Conservation (phyloP, 1,140 invertebrate species). For the Drosophila suzukii region DNA sequence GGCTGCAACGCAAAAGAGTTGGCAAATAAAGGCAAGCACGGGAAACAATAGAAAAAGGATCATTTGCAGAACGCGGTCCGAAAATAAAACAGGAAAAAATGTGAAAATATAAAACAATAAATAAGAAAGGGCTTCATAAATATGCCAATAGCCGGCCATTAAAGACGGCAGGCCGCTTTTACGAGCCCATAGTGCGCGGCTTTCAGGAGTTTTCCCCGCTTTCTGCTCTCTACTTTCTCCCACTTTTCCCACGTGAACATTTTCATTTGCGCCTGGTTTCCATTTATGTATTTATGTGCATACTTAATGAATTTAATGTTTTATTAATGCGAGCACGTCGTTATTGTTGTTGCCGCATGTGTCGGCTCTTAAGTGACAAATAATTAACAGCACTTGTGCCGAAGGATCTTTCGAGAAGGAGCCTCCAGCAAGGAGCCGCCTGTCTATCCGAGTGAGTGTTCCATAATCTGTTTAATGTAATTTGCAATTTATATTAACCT, state of each 20-base stretch:
- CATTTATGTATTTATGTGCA: conserved; percentile 78
- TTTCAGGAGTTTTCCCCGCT: neutral
- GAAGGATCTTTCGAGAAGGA: conserved; percentile 15
- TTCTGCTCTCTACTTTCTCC: too few species aligned
- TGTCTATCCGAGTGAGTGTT: conserved; percentile 22
- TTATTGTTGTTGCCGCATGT: conserved; percentile 55
- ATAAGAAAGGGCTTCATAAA: conserved; percentile 67
- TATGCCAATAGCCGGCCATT: conserved; percentile 74
- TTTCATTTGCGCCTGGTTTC: conserved; percentile 49
- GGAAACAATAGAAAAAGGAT: conserved; percentile 46
- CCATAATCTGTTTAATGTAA: conserved; percentile 80
- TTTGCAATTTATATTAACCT: conserved; percentile 82
- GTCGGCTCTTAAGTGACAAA: conserved; percentile 76
- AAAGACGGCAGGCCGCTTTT: conserved; percentile 55
- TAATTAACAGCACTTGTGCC: conserved; percentile 80
- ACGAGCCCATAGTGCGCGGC: conserved; percentile 23
- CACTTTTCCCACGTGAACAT: conserved; percentile 34
- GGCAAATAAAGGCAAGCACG: conserved; percentile 15
- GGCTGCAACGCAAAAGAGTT: conserved; percentile 9
- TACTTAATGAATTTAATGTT: conserved; percentile 77
- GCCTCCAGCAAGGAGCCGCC: conserved; percentile 1
- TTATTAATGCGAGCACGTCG: conserved; percentile 73
- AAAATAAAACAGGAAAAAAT: conserved; percentile 19
- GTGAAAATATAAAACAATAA: conserved; percentile 68
- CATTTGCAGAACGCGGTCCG: conserved; percentile 23